Conservation (phyloP, 2,888 invertebrate genomes). For the Cremastinae sp. region DNA sequence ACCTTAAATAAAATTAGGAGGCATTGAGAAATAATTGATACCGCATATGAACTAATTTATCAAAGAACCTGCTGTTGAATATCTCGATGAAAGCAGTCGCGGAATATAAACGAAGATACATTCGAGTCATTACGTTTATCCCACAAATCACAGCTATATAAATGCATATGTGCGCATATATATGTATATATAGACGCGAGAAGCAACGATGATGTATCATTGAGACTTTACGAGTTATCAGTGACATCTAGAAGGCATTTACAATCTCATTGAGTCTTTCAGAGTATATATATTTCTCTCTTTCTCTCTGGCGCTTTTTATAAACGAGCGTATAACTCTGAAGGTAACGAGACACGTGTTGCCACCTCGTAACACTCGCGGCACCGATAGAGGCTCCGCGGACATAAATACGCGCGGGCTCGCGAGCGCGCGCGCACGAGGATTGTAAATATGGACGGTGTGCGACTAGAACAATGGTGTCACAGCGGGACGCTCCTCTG, state of each 20-base stretch:
- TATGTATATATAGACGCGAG: not conserved
- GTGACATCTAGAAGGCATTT: conserved; percentile 46
- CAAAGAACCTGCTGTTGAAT: no score
- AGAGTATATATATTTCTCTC: conserved; percentile 1
- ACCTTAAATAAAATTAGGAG: no score
- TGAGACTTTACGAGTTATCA: conserved; percentile 48
- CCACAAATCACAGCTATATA: not conserved
- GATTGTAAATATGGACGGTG: conserved; percentile 12
- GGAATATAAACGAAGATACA: not conserved
- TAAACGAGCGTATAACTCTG: conserved; percentile 64
- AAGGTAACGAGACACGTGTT: conserved; percentile 70
- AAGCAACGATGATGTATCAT: conserved; percentile 3
- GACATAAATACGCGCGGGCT: not conserved
- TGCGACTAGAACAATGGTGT: conserved; percentile 70
- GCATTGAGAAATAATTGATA: no score
- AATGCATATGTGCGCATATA: no score
- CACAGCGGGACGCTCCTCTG: conserved; percentile 64
- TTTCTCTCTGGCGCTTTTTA: not conserved
- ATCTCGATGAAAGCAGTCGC: not conserved
- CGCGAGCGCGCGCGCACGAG: not conserved
- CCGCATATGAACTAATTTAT: not conserved
- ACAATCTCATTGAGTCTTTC: conserved; percentile 46
- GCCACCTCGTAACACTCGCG: conserved; percentile 67
- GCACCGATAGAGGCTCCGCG: conserved; percentile 28
- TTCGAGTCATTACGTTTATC: no score